phyloP scores from a whole-genome alignment of 2,113 vertebrate genomes.

The Ceyx melanurus region DNA sequence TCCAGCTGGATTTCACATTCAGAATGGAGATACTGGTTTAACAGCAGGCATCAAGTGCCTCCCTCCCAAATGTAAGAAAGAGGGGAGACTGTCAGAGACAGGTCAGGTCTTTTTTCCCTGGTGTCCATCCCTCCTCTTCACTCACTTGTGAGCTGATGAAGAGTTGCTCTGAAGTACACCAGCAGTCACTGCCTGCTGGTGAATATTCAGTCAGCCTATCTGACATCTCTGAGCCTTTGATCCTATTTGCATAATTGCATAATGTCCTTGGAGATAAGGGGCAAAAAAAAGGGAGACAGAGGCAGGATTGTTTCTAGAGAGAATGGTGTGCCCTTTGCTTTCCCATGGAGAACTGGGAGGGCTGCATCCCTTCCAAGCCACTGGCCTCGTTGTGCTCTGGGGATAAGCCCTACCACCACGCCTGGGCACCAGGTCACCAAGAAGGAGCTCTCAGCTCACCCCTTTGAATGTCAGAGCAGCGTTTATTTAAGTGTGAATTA shows the following conservation, averaged over 20 bases:
- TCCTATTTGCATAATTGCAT: slow-evolving; percentile 1
- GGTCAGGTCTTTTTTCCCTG: background rate
- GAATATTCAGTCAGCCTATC: slow-evolving; percentile 20
- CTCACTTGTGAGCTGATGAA: background rate
- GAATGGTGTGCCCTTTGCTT: background rate
- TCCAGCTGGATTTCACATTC: slow-evolving; percentile 58
- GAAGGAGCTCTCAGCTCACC: background rate
- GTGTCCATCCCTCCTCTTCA: background rate
- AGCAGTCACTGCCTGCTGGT: background rate
- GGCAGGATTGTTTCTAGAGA: background rate
- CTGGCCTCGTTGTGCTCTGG: background rate
- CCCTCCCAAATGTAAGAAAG: background rate
- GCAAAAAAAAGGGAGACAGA: background rate
- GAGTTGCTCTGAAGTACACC: background rate
- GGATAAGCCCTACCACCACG: background rate
- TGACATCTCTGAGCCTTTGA: slow-evolving; percentile 12
- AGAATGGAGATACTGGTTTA: background rate
- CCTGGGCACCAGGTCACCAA: background rate
- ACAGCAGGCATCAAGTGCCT: background rate
- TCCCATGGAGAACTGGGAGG: background rate
- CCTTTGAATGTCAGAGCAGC: background rate
- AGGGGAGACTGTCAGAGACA: background rate
- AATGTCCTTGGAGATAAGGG: background rate
- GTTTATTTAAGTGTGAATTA: background rate
- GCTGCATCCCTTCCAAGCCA: background rate